Conservation (phyloP, 2,113 vertebrate genomes). For the Machaerirhynchus nigripectus region DNA sequence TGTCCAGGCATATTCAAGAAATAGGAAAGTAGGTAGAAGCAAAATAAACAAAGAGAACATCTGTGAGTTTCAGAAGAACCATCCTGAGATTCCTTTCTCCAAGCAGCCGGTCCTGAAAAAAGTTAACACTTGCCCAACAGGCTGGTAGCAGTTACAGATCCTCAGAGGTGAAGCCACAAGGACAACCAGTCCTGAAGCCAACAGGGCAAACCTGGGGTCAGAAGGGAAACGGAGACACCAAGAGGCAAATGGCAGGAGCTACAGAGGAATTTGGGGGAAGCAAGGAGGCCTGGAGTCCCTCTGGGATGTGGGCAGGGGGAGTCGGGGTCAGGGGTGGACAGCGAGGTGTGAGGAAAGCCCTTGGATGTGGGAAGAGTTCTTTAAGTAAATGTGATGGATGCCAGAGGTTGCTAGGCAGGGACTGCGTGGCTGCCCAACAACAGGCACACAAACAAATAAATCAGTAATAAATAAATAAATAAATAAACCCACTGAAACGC, state of each 20-base stretch:
- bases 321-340: rapidly evolving
- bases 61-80: not conserved
- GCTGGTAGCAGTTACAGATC: not conserved
- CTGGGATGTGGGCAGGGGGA: not conserved
- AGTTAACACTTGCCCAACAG: not conserved
- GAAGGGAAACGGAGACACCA: slow-evolving; percentile 20
- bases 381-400: not conserved
- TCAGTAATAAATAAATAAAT: not conserved
- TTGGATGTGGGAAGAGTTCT: not conserved
- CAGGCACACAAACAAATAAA: not conserved
- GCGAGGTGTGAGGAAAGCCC: not conserved
- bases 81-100: not conserved
- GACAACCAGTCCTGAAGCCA: not conserved
- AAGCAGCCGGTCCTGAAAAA: not conserved
- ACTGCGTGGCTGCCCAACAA: not conserved
- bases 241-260: slow-evolving; percentile 3
- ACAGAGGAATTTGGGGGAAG: not conserved
- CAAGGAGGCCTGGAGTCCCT: not conserved
- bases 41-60: not conserved
- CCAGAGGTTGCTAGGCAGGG: not conserved
- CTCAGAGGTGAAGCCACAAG: not conserved
- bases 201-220: not conserved
- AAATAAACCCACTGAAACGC: not conserved
- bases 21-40: not conserved
- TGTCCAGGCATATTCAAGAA: not conserved